Base-by-base conservation (phyloP, 2,113 vertebrate genomes). In the Mustela nigripes region DNA sequence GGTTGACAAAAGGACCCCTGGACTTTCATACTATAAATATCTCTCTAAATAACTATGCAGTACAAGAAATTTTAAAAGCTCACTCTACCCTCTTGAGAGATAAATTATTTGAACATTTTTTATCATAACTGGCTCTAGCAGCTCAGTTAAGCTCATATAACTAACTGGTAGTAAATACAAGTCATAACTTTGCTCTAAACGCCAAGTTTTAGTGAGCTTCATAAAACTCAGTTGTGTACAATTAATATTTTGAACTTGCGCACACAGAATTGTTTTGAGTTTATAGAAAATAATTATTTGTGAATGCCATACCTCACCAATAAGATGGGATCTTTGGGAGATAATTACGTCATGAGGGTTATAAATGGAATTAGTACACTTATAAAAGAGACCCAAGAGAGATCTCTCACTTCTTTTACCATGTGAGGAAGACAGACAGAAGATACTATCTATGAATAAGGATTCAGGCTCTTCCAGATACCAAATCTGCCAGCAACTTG, bases 21-120 rank as follows among this genome's bases (percentile, higher is more conserved):
- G 39, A 87, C 48, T 94, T 94, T 69, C 82, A 92, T 83, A 89
- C 56, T 84, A 92, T 33, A 89, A 91, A 76, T 76, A 53, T 62
- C 33, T 92, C 42, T 74, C 63, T 74, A 89, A 84, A 91, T 84
- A 97, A 63, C 60, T 53, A 62, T 22, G 48, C 9, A 56, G 36
- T 26, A 89, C 16, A 87, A 85, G 21, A 95, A 87, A 85, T 74
- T 95, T 94, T 78, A 78, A 94, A 92, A 81, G 56, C 26, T 74
- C 28, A 71, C 8, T 94, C 62, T 56, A 80, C 12, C 87, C 15
- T 93, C 19, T 53, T 65, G 33, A 94, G 67, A 92, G 62, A 87
- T 60, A 82, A 93, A 58, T 63, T n/a, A 93, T 76, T 88, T 94
- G 15, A 53, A 74, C 63, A 26, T n/a, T 63, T 86, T 62, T 53